A percentile compares a stretch with the other conserved stretches of the same genome.
Conservation (phyloP, 2,797 vertebrate species). For the Knipowitschia caucasica region DNA sequence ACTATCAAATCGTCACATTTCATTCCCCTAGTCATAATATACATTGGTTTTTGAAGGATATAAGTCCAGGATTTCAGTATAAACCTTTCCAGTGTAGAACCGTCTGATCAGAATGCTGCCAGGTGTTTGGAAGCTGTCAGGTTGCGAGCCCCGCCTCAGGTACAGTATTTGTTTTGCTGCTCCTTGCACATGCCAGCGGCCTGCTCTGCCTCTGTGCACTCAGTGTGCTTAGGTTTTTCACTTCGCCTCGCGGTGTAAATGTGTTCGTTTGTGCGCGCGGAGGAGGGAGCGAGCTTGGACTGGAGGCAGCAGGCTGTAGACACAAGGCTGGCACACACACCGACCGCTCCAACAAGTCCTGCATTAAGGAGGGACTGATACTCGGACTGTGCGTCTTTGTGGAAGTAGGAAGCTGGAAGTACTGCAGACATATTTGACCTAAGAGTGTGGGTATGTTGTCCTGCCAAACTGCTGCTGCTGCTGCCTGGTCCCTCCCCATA, state of each 20-base stretch:
- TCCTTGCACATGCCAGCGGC: constrained; percentile 12
- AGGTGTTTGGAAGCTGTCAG: background rate
- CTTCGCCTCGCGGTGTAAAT: constrained; percentile 55
- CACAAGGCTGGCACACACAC: constrained; percentile 65
- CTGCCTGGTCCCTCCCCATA: background rate
- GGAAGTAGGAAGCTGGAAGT: constrained; percentile 66
- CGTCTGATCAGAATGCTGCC: too few relatives aligned
- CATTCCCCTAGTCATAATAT: too few relatives aligned
- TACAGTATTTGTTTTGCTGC: background rate
- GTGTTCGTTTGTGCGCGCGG: constrained; percentile 62
- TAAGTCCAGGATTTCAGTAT: too few relatives aligned
- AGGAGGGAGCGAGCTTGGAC: constrained; percentile 22
- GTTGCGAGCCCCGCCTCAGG: constrained; percentile 1
- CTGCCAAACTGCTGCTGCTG: constrained; percentile 29
- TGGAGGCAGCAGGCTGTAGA: constrained; percentile 61
- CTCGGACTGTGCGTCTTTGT: constrained; percentile 71
- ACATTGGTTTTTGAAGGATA: too few relatives aligned
- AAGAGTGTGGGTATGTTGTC: constrained; percentile 50
- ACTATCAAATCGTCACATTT: too few relatives aligned
- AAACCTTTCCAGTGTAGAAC: too few relatives aligned
- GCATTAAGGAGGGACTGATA: constrained; percentile 70
- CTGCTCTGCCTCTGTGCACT: constrained; percentile 41
- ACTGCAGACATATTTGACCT: constrained; percentile 66
- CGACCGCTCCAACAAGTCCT: constrained; percentile 62
- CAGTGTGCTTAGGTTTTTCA: constrained; percentile 42